A percentile compares a stretch with the other conserved stretches of the same genome.
Evolutionary conservation across 2,113 vertebrate species (phyloP).

Genomic region (Corythaeola cristata): DNA sequence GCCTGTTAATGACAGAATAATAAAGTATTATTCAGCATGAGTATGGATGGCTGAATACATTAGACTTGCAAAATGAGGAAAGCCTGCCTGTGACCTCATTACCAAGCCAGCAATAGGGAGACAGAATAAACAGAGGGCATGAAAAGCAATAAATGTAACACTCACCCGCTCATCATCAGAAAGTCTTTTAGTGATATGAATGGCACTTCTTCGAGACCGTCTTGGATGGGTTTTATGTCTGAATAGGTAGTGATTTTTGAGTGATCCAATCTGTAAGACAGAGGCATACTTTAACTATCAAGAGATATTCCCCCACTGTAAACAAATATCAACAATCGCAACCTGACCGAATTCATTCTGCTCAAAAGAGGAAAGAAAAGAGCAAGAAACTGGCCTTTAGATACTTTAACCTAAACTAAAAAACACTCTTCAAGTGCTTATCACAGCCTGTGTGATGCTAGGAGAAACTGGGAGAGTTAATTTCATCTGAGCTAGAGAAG

Average conservation of each 20-base stretch:
- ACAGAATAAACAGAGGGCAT: not conserved
- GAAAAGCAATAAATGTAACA: not conserved
- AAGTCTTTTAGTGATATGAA: constrained; percentile 89
- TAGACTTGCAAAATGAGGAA: not conserved
- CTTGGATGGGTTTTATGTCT: constrained; percentile 86
- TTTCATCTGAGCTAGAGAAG: not conserved
- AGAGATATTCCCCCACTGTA: not conserved
- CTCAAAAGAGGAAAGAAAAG: not conserved
- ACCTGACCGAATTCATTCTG: not conserved
- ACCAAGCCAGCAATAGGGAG: not conserved
- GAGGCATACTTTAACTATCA: not conserved
- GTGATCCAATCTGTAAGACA: constrained; percentile 88
- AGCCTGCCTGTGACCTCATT: not conserved
- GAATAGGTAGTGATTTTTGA: constrained; percentile 94
- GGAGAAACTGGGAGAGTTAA: not conserved
- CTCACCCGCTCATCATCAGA: constrained; percentile 92
- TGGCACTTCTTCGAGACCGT: constrained; percentile 87
- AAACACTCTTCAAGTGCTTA: not conserved
- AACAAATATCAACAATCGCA: not conserved
- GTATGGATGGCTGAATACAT: not conserved
- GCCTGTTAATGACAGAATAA: not conserved
- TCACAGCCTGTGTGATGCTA: not conserved
- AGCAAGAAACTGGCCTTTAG: not conserved
- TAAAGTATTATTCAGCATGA: not conserved
- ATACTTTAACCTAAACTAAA: not conserved